Evolutionary conservation across 2,888 invertebrate genomes (phyloP), one percentile per base, ranked within the genome.

Genomic region (Neoitamus cyanurus): DNA sequence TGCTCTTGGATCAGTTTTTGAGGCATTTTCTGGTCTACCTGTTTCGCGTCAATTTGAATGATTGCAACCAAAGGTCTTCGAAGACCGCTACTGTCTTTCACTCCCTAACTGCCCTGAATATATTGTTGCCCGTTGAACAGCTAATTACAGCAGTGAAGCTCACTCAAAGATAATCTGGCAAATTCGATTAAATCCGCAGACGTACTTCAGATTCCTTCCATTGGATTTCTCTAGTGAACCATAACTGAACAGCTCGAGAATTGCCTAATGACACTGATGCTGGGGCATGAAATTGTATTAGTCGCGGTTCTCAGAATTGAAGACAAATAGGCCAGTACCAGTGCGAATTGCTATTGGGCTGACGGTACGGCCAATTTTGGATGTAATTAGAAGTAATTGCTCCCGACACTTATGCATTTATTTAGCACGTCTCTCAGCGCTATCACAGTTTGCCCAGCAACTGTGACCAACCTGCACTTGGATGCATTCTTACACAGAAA

Each of bases 161-260:
- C 28, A 58, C 28, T 75, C 11, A 25, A 73, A 36, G 25, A 37
- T 73, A 20, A 36, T 73, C 75, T 42, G 28, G 34, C 20, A 36
- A 34, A 36, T 73, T 42, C 75, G 75, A 42, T 75, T 42, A 42
- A 37, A 75, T 37, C 42, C 42, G 25, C 42, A 42, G 42, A 25
- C 42, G 25, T 25, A 37, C 42, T 13, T 42, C 25, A 3, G 25
- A 75, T 75, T 46, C 75, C 37, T 34, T 75, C 13, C 20, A 13
- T 75, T 75, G 28, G 25, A 28, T 46, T 78, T 78, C 78, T 78
- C 78, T 78, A 78, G 78, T 78, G 78, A 78, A 78, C 58, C 58
- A 78, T 78, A 78, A 78, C 78, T 78, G 48, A 78, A 75, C 28
- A 5, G 11, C 28, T n/a, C 37, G 42, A 75, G 25, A 75, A 37